Conservation (phyloP, 2,797 vertebrate species). For the Acestrorhynchus altus region DNA sequence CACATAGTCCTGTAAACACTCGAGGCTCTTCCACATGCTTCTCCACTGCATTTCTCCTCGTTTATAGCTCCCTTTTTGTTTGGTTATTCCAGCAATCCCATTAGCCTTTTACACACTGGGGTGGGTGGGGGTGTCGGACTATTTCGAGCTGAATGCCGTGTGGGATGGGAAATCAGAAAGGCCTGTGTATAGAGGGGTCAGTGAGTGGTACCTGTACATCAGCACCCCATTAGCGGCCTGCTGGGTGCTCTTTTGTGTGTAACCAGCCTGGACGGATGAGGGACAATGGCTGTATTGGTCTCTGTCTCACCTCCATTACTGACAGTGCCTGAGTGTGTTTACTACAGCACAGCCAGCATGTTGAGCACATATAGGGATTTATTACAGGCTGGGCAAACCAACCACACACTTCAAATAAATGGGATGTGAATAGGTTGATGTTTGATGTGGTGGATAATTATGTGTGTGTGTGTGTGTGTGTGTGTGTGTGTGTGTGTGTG, state of each 20-base stretch:
- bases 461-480: slow-evolving; percentile 14
- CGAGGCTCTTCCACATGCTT: too few species aligned
- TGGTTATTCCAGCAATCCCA: too few species aligned
- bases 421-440: neutral
- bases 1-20: neutral
- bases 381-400: neutral
- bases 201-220: slow-evolving; percentile 2
- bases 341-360: neutral
- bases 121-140: neutral
- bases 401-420: neutral
- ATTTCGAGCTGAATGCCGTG: neutral
- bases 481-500: neutral
- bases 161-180: neutral
- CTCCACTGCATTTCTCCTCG: neutral
- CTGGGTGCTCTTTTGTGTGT: slow-evolving; percentile 17
- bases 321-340: neutral
- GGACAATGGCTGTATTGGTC: neutral
- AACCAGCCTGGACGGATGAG: neutral
- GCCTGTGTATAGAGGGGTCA: neutral
- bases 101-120: neutral
- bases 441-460: neutral
- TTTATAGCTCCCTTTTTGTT: neutral
- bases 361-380: neutral
- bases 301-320: slow-evolving; percentile 16
- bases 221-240: slow-evolving; percentile 18